These are phyloP conservation scores for Ciconia maguari DNA, from an alignment of 2,113 vertebrate species.

Conservation along the genomic window DNA sequence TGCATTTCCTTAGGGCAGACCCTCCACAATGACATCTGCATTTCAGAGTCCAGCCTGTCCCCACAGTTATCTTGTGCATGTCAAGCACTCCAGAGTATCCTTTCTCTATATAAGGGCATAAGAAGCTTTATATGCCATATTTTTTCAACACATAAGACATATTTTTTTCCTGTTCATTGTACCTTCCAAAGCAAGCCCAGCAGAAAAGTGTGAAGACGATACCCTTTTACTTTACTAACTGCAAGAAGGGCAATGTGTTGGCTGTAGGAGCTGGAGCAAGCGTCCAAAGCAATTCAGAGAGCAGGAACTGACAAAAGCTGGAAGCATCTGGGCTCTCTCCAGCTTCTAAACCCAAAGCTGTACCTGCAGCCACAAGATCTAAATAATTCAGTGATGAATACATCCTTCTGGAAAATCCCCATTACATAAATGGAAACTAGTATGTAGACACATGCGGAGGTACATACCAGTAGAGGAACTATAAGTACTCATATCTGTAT, in stretches of 20 bases:
- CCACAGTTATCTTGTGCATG: not conserved
- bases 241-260: not conserved
- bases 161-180: not conserved
- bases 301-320: not conserved
- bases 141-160: not conserved
- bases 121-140: not conserved
- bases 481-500: not conserved
- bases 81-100: not conserved
- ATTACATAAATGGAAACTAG: not conserved
- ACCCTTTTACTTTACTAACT: not conserved
- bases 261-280: not conserved
- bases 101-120: not conserved
- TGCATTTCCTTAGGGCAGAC: rapidly evolving
- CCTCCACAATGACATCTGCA: not conserved
- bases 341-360: not conserved
- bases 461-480: not conserved
- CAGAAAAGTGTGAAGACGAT: not conserved
- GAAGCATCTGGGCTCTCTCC: not conserved
- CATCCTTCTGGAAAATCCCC: slow-evolving; percentile 10
- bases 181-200: not conserved
- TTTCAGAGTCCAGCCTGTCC: not conserved
- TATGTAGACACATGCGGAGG: not conserved
- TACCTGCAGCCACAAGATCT: not conserved
- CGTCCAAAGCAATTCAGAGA: not conserved
- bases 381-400: slow-evolving; percentile 14